These are phyloP conservation scores for Rhorus exstirpatorius DNA, from an alignment of 2,888 invertebrate genomes.

Conservation along the genomic window DNA sequence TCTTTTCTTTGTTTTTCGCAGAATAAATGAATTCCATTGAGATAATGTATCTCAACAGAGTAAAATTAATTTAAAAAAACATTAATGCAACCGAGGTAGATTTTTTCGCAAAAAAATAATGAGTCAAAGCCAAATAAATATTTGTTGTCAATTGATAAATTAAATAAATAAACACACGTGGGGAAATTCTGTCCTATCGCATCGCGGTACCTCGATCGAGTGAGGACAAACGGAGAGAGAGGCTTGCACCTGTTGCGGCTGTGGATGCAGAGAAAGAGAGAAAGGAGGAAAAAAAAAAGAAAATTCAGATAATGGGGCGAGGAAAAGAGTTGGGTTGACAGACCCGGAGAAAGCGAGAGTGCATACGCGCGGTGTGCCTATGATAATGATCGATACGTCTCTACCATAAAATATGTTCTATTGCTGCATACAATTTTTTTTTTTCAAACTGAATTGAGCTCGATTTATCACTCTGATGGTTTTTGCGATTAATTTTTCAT, in stretches of 20 bases:
- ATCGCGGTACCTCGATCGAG: constrained; percentile 21
- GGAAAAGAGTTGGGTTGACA: constrained; percentile 36
- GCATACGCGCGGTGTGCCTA: constrained; percentile 13
- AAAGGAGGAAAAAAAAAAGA: constrained; percentile 16
- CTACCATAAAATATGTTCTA: constrained; percentile 2
- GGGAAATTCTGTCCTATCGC: constrained; percentile 1
- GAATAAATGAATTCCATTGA: no score
- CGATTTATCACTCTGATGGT: no score
- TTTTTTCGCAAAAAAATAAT: no score
- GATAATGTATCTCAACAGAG: no score
- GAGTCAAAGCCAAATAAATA: constrained; percentile 8
- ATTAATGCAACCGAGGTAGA: no score
- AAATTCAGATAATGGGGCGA: constrained; percentile 23
- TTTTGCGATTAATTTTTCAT: no score
- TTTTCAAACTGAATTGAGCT: background rate
- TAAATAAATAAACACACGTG: constrained; percentile 6
- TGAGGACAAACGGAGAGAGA: constrained; percentile 21
- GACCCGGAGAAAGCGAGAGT: constrained; percentile 51
- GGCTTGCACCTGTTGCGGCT: constrained; percentile 53
- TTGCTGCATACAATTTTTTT: background rate
- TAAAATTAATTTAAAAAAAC: no score
- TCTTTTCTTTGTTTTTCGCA: no score
- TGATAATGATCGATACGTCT: constrained; percentile 39
- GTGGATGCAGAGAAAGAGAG: constrained; percentile 31
- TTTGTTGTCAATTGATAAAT: background rate